Percentiles rank a stretch among this genome's conserved stretches.
Conservation (phyloP, 1,140 invertebrate genomes). For the Hycleus phaleratus region DNA sequence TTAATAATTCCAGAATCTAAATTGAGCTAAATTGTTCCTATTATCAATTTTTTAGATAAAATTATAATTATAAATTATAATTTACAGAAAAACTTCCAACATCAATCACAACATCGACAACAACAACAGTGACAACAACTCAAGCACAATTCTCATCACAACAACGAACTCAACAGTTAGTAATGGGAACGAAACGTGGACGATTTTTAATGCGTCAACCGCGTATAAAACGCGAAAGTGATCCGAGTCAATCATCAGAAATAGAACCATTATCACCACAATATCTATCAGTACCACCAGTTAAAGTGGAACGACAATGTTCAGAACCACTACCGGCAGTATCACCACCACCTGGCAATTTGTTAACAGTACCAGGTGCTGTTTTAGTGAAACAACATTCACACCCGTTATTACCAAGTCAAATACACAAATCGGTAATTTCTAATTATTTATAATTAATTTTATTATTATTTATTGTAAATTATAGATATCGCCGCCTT, state of each 20-base stretch:
- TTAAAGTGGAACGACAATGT: constrained; percentile 50
- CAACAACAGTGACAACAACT: constrained; percentile 11
- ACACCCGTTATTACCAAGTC: constrained; percentile 53
- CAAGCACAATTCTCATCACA: constrained; percentile 24
- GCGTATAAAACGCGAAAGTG: constrained; percentile 55
- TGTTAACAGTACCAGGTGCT: constrained; percentile 50
- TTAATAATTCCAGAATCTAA: too few species aligned
- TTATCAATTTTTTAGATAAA: background rate
- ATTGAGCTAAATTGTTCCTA: background rate
- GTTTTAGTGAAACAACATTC: constrained; percentile 59
- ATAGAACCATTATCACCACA: constrained; percentile 43
- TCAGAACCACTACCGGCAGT: constrained; percentile 49
- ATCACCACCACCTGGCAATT: constrained; percentile 45
- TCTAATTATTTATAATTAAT: constrained; percentile 6
- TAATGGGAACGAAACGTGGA: constrained; percentile 50
- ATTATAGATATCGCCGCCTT: constrained; percentile 22
- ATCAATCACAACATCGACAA: too few species aligned
- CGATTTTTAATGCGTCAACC: constrained; percentile 57
- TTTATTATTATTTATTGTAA: background rate
- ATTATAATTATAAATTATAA: background rate
- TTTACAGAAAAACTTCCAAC: constrained; percentile 15
- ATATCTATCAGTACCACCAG: constrained; percentile 40
- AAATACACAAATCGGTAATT: constrained; percentile 38
- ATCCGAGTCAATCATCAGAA: constrained; percentile 46
- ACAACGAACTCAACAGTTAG: constrained; percentile 19